These are phyloP conservation scores for Galeopterus variegatus DNA, from an alignment of 2,113 vertebrate genomes.

Conservation along the genomic window DNA sequence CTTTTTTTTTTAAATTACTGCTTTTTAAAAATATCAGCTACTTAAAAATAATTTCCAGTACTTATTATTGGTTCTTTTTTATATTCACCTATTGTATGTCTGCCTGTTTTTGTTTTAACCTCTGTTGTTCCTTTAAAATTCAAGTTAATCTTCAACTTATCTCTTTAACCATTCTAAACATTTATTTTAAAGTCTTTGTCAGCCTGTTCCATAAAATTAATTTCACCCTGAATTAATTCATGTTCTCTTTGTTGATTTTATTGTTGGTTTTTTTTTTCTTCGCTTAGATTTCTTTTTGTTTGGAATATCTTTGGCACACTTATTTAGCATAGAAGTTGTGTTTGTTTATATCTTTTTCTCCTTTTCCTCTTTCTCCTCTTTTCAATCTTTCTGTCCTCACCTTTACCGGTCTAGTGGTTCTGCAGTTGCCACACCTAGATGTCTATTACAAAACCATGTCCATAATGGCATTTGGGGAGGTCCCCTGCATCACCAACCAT, in stretches of 20 bases:
- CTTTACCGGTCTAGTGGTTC: background rate
- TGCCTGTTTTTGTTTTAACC: background rate
- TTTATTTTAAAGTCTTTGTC: slow-evolving; percentile 3
- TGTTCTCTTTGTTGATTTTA: background rate
- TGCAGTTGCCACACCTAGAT: background rate
- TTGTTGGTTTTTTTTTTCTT: background rate
- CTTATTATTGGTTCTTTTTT: background rate
- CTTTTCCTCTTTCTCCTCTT: background rate
- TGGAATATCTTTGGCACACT: background rate
- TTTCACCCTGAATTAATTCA: background rate
- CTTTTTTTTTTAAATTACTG: background rate
- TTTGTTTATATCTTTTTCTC: background rate
- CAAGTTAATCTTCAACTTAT: background rate
- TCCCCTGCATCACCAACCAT: background rate
- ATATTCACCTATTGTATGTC: background rate
- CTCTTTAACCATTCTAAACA: background rate
- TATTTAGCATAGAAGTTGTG: background rate
- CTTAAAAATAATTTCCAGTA: slow-evolving; percentile 30
- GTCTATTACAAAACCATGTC: background rate
- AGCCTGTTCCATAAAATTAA: background rate
- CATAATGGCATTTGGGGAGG: background rate
- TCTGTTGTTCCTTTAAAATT: background rate
- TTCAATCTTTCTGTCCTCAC: background rate
- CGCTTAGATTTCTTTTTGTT: background rate
- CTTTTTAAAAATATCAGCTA: background rate